phyloP scores from a whole-genome alignment of 2,797 vertebrate species.

The Carapus acus region DNA sequence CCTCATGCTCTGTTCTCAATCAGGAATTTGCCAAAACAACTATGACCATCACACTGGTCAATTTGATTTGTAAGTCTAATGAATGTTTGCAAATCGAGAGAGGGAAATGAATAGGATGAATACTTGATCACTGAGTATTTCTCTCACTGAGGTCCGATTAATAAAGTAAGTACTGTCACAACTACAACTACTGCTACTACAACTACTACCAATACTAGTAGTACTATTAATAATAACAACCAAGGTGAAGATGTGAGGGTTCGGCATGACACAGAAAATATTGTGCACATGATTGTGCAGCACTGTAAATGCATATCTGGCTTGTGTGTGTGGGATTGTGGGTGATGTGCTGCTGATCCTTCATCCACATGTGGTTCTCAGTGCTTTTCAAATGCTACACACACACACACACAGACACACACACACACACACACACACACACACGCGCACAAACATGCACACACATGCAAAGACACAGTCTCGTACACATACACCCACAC shows the following conservation, averaged over 20 bases:
- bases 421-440: conserved; percentile 11
- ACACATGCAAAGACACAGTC: conserved; percentile 33
- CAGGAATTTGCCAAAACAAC: no score
- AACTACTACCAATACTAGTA: neutral
- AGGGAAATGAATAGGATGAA: no score
- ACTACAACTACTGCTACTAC: no score
- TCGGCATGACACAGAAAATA: conserved; percentile 56
- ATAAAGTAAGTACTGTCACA: no score
- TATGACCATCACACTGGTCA: no score
- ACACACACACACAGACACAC: conserved; percentile 14
- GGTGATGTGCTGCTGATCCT: conserved; percentile 29
- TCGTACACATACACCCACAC: conserved; percentile 32
- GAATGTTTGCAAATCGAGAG: no score
- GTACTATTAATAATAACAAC: neutral
- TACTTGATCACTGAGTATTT: no score
- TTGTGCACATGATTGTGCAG: conserved; percentile 33
- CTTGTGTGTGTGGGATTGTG: conserved; percentile 46
- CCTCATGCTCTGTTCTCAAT: no score
- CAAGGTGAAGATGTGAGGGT: conserved; percentile 25
- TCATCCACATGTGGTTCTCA: conserved; percentile 33
- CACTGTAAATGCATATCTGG: conserved; percentile 45
- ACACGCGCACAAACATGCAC: conserved; percentile 27
- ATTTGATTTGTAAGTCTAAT: no score
- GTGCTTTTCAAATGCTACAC: conserved; percentile 53
- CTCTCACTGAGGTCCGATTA: no score